Conservation (phyloP, 2,797 vertebrate genomes). For the Pipistrellus nathusii region DNA sequence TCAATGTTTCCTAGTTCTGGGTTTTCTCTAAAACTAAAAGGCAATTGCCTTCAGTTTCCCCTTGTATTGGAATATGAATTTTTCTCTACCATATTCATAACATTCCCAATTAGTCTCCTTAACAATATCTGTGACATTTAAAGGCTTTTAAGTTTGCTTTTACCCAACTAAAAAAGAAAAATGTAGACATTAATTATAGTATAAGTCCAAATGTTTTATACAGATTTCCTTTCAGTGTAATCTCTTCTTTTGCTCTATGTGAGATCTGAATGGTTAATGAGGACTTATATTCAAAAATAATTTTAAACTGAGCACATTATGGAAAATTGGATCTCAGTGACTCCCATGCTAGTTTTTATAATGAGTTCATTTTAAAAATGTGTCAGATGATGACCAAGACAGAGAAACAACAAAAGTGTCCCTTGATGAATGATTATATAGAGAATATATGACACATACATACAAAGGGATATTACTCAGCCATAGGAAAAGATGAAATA, state of each 20-base stretch:
- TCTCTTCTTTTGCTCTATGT: conserved; percentile 14
- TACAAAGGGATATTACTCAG: not conserved
- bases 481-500: not conserved
- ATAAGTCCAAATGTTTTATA: conserved; percentile 58
- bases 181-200: conserved; percentile 17
- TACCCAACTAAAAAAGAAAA: conserved; percentile 31
- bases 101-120: not conserved
- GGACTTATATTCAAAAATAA: conserved; percentile 17
- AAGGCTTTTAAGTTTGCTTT: conserved; percentile 18
- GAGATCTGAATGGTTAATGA: conserved; percentile 17
- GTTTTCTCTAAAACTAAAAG: conserved; percentile 21
- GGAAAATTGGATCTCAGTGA: not conserved
- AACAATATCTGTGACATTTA: conserved; percentile 45
- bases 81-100: not conserved
- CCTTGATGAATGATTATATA: not conserved
- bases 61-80: not conserved
- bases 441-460: not conserved
- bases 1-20: not conserved
- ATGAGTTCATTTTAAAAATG: not conserved
- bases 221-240: not conserved
- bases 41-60: not conserved
- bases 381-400: not conserved
- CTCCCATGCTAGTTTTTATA: not conserved
- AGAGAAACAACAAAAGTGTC: not conserved
- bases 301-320: not conserved